Evolutionary conservation across 2,888 invertebrate species (phyloP).

Genomic region (Amorpha juglandis): DNA sequence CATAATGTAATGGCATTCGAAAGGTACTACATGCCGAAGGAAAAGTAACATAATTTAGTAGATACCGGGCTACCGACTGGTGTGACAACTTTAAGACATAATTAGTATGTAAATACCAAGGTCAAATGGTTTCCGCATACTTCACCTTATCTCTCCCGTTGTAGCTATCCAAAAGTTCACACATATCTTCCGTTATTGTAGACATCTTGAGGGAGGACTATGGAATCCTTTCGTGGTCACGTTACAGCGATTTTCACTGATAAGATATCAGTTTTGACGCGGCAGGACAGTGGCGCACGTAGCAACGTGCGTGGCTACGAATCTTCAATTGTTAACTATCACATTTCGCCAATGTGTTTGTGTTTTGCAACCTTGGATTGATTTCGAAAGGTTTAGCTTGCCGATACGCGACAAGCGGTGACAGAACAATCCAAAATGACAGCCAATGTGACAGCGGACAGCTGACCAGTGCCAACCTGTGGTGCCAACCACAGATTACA

Average conservation of each 20-base stretch:
- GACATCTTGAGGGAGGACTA: slow-evolving; percentile 55
- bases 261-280: slow-evolving; percentile 43
- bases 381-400: slow-evolving; percentile 62
- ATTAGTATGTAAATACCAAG: slow-evolving; percentile 52
- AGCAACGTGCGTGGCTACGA: slow-evolving; percentile 49
- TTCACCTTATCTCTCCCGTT: slow-evolving; percentile 93
- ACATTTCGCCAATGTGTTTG: slow-evolving; percentile 61
- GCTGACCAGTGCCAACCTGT: slow-evolving; percentile 37
- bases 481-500: slow-evolving; percentile 21
- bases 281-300: slow-evolving; percentile 23
- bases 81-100: slow-evolving; percentile 44
- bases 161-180: slow-evolving; percentile 90
- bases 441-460: slow-evolving; percentile 34
- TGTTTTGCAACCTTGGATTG: slow-evolving; percentile 53
- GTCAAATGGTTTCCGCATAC: slow-evolving; percentile 63
- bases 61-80: slow-evolving; percentile 48
- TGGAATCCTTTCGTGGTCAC: slow-evolving; percentile 30
- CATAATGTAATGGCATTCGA: slow-evolving; percentile 18
- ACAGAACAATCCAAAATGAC: too few relatives aligned
- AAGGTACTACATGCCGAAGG: neutral
- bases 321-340: slow-evolving; percentile 61
- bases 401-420: slow-evolving; percentile 44
- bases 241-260: slow-evolving; percentile 39
- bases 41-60: slow-evolving; percentile 8
- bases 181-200: slow-evolving; percentile 82